Percentiles rank a stretch among this genome's conserved stretches.
These are phyloP conservation scores for Drosophila pruinosa DNA, from an alignment of 1,140 invertebrate species.

Conservation along the genomic window DNA sequence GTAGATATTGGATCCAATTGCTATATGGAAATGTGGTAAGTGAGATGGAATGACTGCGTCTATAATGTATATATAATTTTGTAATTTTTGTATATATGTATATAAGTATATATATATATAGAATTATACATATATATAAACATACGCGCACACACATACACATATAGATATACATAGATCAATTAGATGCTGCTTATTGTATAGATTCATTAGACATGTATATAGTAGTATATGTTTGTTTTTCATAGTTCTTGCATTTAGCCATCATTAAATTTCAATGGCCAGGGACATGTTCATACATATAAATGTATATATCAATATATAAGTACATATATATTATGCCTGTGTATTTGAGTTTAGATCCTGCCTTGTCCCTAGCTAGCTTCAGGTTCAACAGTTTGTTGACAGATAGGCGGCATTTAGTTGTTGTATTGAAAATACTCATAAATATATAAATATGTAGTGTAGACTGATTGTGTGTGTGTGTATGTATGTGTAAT, in stretches of 20 bases:
- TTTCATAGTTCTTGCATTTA: not conserved
- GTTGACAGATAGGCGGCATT: constrained; percentile 3
- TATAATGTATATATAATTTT: constrained; percentile 6
- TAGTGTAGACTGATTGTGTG: not conserved
- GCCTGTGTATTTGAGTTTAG: not conserved
- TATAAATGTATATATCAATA: not conserved
- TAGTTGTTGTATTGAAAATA: not conserved
- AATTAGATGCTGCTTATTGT: constrained; percentile 38
- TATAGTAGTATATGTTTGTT: not conserved
- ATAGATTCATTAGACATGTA: constrained; percentile 15
- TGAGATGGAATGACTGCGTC: constrained; percentile 10
- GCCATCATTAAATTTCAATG: constrained; percentile 9
- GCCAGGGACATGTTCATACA: constrained; percentile 3
- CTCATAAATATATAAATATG: not conserved
- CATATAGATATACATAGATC: constrained; percentile 24
- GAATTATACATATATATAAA: constrained; percentile 15
- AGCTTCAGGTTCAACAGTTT: not conserved
- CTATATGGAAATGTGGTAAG: constrained; percentile 19
- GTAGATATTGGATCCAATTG: constrained; percentile 4
- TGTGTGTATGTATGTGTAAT: constrained; percentile 1
- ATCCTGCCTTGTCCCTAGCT: not conserved
- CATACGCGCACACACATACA: constrained; percentile 12
- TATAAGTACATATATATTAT: not conserved
- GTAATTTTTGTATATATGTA: constrained; percentile 2
- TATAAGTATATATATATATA: constrained; percentile 9